These are phyloP conservation scores for Pyrocoelia pectoralis DNA, from an alignment of 2,888 invertebrate genomes.

Conservation along the genomic window DNA sequence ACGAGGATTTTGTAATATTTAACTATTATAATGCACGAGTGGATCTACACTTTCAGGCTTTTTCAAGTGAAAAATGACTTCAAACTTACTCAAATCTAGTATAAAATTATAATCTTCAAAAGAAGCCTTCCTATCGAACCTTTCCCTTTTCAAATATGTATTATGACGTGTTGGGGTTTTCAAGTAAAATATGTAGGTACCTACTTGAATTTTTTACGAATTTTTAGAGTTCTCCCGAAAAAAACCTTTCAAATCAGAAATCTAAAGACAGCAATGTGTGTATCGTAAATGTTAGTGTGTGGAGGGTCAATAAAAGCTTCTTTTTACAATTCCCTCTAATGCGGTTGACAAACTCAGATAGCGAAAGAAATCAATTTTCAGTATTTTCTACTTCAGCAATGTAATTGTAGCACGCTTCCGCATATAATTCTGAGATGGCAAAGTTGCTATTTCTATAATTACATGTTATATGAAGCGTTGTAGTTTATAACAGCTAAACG, in stretches of 20 bases:
- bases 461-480: no score
- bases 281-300: slow-evolving; percentile 1
- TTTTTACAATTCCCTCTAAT: not conserved
- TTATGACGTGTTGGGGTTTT: slow-evolving; percentile 2
- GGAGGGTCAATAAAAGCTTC: not conserved
- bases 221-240: not conserved
- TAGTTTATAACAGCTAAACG: no score
- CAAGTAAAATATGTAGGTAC: no score
- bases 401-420: no score
- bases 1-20: slow-evolving; percentile 23
- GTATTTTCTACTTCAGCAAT: no score
- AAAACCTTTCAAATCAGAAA: slow-evolving; percentile 5
- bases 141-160: not conserved
- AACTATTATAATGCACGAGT: slow-evolving; percentile 20
- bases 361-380: not conserved
- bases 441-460: slow-evolving; percentile 20
- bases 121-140: no score
- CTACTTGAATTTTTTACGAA: not conserved
- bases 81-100: slow-evolving; percentile 1
- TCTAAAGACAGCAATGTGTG: not conserved
- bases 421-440: no score
- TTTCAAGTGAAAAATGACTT: slow-evolving; percentile 23
- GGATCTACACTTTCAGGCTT: slow-evolving; percentile 9
- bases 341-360: not conserved
- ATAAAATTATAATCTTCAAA: slow-evolving; percentile 5